These are phyloP conservation scores for Chionodraco myersi DNA, from an alignment of 2,113 vertebrate species.

Conservation along the genomic window DNA sequence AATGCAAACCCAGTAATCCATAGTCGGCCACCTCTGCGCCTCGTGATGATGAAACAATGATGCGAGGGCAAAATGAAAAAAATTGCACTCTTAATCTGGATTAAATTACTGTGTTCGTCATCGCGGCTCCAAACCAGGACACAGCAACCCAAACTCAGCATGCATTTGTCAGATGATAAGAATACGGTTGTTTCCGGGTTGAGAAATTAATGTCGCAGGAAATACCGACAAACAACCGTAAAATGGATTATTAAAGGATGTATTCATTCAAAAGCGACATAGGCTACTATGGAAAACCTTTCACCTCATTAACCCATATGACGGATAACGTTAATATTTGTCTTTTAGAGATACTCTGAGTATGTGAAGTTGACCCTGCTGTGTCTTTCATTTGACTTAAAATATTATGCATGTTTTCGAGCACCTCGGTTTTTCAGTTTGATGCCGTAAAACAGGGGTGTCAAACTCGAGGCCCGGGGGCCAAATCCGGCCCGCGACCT, in stretches of 20 bases:
- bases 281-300: too few species aligned
- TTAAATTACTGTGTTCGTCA: constrained; percentile 73
- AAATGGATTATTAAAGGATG: too few species aligned
- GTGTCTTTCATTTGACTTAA: too few species aligned
- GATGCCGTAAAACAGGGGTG: background rate
- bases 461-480: too few species aligned
- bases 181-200: background rate
- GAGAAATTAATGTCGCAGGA: background rate
- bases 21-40: constrained; percentile 35
- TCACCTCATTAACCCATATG: too few species aligned
- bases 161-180: background rate
- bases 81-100: constrained; percentile 76
- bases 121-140: constrained; percentile 47
- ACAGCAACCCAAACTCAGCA: constrained; percentile 11
- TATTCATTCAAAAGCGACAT: too few species aligned
- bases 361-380: background rate
- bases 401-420: too few species aligned
- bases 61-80: constrained; percentile 62
- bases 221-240: background rate
- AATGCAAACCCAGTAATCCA: constrained; percentile 54
- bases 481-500: too few species aligned
- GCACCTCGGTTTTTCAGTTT: background rate
- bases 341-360: background rate
- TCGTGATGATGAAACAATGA: constrained; percentile 53
- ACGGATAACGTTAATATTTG: background rate